phyloP scores from a whole-genome alignment of 2,888 invertebrate species.

The Epirrhoe tristata region DNA sequence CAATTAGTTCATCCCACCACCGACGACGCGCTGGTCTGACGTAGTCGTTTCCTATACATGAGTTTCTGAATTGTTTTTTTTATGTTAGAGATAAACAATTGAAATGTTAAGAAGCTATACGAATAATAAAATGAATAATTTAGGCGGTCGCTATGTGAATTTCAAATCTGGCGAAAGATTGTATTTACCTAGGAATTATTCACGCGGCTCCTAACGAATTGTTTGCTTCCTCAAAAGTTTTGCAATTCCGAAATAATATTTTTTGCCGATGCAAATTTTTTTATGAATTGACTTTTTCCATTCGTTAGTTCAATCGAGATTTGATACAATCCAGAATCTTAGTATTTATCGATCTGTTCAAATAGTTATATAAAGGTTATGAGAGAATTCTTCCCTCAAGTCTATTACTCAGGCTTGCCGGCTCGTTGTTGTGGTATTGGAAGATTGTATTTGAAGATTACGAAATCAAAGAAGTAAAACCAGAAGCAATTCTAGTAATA shows the following conservation, averaged over 20 bases:
- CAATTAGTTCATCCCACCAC: no score
- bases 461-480: no score
- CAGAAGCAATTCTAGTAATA: neutral
- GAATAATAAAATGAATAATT: slow-evolving; percentile 66
- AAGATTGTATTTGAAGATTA: no score
- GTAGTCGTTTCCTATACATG: no score
- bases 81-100: no score
- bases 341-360: neutral
- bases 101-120: neutral
- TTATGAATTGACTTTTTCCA: neutral
- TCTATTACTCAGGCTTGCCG: no score
- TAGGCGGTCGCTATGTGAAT: slow-evolving; percentile 68
- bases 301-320: neutral
- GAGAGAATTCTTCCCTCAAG: no score
- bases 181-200: slow-evolving; percentile 75
- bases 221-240: slow-evolving; percentile 74
- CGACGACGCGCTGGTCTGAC: no score
- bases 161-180: slow-evolving; percentile 76
- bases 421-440: no score
- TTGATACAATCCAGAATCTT: neutral
- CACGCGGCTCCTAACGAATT: slow-evolving; percentile 77
- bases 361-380: neutral
- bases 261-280: slow-evolving; percentile 34
- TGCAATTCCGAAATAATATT: slow-evolving; percentile 64
- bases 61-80: no score